Conservation (phyloP, 2,113 vertebrate species). For the Mesembrinibis cayennensis region DNA sequence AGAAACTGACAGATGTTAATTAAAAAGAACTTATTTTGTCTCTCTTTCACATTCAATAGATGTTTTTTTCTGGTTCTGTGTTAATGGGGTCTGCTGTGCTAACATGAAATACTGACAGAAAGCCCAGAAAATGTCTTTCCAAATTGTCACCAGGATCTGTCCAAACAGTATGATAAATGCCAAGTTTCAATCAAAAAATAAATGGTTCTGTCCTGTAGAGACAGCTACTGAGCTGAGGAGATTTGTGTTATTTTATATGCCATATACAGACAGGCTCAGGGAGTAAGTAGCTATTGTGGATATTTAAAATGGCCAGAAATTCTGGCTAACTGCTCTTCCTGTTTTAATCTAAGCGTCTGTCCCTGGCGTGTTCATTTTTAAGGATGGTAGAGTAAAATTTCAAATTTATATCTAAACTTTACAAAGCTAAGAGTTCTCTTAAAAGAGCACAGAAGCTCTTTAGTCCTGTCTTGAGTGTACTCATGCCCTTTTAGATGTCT, state of each 20-base stretch:
- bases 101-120: slow-evolving; percentile 33
- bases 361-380: neutral
- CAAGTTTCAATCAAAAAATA: slow-evolving; percentile 33
- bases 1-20: slow-evolving; percentile 23
- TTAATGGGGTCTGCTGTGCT: neutral
- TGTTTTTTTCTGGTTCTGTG: neutral
- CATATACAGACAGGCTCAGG: neutral
- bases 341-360: neutral
- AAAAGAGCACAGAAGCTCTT: neutral
- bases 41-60: neutral
- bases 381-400: neutral
- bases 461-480: neutral
- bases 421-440: neutral
- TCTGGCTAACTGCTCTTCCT: neutral
- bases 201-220: neutral
- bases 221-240: neutral
- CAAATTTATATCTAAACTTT: neutral
- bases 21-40: slow-evolving; percentile 8
- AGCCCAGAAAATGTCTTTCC: neutral
- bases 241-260: neutral
- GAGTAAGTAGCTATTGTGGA: neutral
- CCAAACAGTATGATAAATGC: slow-evolving; percentile 3
- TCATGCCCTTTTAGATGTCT: neutral
- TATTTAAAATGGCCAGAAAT: neutral
- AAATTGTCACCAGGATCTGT: slow-evolving; percentile 11